Conservation (phyloP, 2,113 vertebrate species). For the Patagioenas fasciata region DNA sequence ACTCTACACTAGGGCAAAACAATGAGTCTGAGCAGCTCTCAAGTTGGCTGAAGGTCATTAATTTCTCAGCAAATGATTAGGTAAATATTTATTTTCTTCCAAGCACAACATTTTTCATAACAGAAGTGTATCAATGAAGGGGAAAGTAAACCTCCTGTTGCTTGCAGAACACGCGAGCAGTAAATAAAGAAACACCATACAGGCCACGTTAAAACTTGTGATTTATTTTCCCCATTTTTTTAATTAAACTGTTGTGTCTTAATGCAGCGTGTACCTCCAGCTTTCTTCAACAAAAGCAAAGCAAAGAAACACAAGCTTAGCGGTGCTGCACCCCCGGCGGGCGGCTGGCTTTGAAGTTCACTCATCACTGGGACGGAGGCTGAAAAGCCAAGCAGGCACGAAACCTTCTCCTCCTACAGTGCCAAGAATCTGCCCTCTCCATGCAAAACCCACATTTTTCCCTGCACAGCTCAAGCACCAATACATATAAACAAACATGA, state of each 20-base stretch:
- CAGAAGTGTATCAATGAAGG: neutral
- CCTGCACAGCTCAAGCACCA: neutral
- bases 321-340: accelerated
- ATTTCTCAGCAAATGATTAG: neutral
- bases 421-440: neutral
- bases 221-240: neutral
- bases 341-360: neutral
- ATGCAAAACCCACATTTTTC: neutral
- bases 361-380: neutral
- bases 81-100: constrained; percentile 36
- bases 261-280: neutral
- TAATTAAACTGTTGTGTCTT: neutral
- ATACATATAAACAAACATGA: neutral
- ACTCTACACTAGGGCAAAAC: neutral
- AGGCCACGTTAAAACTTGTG: neutral
- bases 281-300: neutral
- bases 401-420: neutral
- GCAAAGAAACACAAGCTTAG: neutral
- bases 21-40: neutral
- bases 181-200: neutral
- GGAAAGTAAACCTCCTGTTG: neutral
- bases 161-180: neutral
- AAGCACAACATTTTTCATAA: neutral
- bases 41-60: neutral
- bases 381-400: neutral